Base-by-base conservation (phyloP, 2,797 vertebrate genomes). In the Sternarchorhynchus goeldii region DNA sequence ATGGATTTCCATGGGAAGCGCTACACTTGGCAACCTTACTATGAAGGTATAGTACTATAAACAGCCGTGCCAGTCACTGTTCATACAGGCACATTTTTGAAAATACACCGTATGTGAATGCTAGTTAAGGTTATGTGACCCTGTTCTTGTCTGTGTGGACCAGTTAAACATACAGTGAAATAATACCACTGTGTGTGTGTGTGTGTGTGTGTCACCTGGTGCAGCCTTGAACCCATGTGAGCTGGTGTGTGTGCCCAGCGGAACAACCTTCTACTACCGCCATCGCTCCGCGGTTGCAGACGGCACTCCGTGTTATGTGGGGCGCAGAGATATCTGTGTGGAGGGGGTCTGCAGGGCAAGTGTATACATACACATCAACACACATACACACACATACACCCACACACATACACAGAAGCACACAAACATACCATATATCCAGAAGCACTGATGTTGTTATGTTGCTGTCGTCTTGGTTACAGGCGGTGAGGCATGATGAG, bases 231-330 rank as follows among this genome's bases (percentile, higher is more conserved):
- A 95, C 87, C 95, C 95, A 50, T 98, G 97, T 84, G 95, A 97
- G 84, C 88, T 98, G 89, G 95, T 94, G 89, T 99, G 97, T 79
- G 94, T 95, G 74, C 96, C 96, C 59, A 93, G 93, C 76, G 96
- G 96, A 85, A 90, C 96, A 87, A 96, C 91, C 87, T 96, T 98
- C 89, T 95, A 94, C 90, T 97, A 95, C 82, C 91, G 92, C 62
- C 96, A 98, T 84, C 92, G 89, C 77, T 91, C 90, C 50, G 76
- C 93, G 0, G 96, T 98, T 75, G 84, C 91, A 25, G 97, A 98
- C 2, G 97, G 97, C 63, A 99, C 97, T 0, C 91, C 84, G 0
- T 99, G 97, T 66, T 94, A 96, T 6, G 93, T 93, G n/a, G 95
- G 95, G 72, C 93, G 87, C 45, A 81, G 12, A 17, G 94, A 97